Evolutionary conservation across 2,888 invertebrate genomes (phyloP).

Genomic region (Eupeodes luniger): DNA sequence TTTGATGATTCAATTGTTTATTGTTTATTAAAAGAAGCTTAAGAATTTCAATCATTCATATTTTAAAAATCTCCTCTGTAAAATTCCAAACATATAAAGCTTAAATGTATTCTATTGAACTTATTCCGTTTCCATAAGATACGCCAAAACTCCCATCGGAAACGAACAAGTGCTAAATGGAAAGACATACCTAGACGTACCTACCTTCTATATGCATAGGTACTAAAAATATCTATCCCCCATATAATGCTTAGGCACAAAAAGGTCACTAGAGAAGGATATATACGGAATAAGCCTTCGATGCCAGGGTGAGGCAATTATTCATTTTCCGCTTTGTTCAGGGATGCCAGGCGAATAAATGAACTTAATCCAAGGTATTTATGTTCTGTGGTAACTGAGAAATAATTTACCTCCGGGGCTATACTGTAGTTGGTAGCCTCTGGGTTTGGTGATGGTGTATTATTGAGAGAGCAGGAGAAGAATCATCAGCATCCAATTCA

Average conservation of each 20-base stretch:
- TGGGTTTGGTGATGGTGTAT: no score
- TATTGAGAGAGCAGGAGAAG: constrained; percentile 15
- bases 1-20: constrained; percentile 55
- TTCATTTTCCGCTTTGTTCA: constrained; percentile 74
- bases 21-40: background rate
- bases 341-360: constrained; percentile 72
- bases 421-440: constrained; percentile 4
- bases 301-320: constrained; percentile 74
- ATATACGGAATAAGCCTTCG: constrained; percentile 58
- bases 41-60: background rate
- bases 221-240: constrained; percentile 23
- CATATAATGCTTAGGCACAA: constrained; percentile 56
- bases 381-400: constrained; percentile 74
- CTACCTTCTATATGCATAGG: no score
- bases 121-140: constrained; percentile 27
- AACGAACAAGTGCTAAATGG: constrained; percentile 27
- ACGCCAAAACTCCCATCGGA: constrained; percentile 54
- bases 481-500: background rate
- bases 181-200: background rate
- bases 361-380: constrained; percentile 76
- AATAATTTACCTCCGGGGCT: constrained; percentile 70
- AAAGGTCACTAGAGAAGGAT: constrained; percentile 58
- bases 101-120: background rate
- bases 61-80: background rate
- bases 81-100: constrained; percentile 2